Base-by-base conservation (phyloP, 2,113 vertebrate genomes). In the Sardina pilchardus region DNA sequence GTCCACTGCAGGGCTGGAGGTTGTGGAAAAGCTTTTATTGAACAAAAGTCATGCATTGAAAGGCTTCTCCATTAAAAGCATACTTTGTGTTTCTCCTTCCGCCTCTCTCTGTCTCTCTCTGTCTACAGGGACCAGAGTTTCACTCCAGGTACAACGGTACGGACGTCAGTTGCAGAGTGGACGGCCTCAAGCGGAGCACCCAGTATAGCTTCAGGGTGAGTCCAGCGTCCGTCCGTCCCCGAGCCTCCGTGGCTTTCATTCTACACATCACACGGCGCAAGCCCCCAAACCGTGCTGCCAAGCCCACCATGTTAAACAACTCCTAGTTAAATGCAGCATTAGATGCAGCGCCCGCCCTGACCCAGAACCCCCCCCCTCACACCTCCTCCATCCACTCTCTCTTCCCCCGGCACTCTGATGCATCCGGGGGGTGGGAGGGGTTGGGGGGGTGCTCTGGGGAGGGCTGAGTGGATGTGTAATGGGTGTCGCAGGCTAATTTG, bases 121-220 rank as follows among this genome's bases (percentile, higher is more conserved):
- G 3, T 30, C 30, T 78, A 83, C 92, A 99, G 98, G 97, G 97
- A 93, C 96, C 94, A 7, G 95, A 97, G 93, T 99, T 99, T 96
- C 96, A 99, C 91, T 94, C 96, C 83, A 97, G 96, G 94, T 99
- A 99, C 97, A 98, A 96, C 96, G 98, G 98, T 96, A 96, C 98
- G 92, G 97, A 99, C 92, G 94, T 97, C 94, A 97, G 95, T 91
- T 98, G 96, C 96, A 99, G 97, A 95, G 97, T 99, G 95, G 97
- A 97, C 93, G 96, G 97, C 92, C 97, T 99, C 93, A 97, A 96
- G 95, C 97, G 98, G 94, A 99, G 97, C 94, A 98, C 98, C 67
- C 97, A 97, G 94, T 99, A 99, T 96, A 99, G 97, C 96, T 99
- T 99, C 96, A 97, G 98, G 96, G 98, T 99, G 93, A 95, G 94